Conservation (phyloP, 2,797 vertebrate species). For the Orientallactaga sibirica region DNA sequence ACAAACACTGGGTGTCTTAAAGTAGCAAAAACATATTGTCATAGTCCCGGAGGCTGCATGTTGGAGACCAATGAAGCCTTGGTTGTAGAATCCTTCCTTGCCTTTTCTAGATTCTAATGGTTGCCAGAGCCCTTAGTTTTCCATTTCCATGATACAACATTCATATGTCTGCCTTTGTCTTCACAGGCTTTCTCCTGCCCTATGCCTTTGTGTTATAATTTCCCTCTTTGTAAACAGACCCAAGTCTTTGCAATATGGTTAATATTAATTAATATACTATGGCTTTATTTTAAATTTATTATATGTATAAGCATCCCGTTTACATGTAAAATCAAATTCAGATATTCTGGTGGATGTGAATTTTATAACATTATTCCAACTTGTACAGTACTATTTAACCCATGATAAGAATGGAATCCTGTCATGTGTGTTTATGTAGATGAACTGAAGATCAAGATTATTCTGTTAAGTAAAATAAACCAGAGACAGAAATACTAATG, state of each 20-base stretch:
- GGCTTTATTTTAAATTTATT: constrained; percentile 16
- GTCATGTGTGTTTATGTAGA: neutral
- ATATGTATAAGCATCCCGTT: neutral
- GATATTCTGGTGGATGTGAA: neutral
- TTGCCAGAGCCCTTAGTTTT: neutral
- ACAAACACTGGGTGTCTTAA: neutral
- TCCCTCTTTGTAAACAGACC: neutral
- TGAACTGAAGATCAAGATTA: neutral
- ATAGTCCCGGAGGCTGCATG: neutral
- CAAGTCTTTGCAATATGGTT: neutral
- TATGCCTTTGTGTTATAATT: neutral
- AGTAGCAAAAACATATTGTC: neutral
- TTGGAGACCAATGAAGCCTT: neutral
- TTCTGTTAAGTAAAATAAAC: neutral
- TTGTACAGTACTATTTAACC: neutral
- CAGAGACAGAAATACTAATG: neutral
- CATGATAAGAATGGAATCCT: neutral
- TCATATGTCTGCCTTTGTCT: neutral
- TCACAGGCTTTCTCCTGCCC: neutral
- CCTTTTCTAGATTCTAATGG: neutral
- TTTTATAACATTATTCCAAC: neutral
- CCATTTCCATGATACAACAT: no score
- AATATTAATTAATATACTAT: neutral
- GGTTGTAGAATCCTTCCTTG: neutral
- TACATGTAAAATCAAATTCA: neutral